Percentiles rank a stretch among this genome's conserved stretches.
Conservation (phyloP, 2,888 invertebrate species). For the Xanthorhoe designata region DNA sequence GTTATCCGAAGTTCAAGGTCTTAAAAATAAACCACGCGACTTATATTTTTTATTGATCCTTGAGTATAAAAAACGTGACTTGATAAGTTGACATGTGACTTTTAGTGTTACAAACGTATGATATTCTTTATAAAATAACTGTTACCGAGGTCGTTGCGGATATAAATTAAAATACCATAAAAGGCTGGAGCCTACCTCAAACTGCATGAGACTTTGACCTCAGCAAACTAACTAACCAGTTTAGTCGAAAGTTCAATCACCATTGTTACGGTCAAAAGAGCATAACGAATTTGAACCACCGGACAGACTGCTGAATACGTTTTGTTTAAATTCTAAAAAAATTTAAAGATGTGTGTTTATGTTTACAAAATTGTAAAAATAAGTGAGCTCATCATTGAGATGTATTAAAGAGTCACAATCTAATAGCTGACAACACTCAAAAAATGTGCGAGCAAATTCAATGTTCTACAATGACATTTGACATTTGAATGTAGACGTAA, state of each 20-base stretch:
- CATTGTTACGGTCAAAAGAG: not conserved
- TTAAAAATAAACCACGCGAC: not conserved
- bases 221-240: not conserved
- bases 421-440: no score
- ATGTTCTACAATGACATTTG: no score
- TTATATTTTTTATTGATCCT: conserved; percentile 12
- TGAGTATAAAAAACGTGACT: conserved; percentile 21
- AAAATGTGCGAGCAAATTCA: no score
- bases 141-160: not conserved
- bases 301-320: no score
- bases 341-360: no score
- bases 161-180: not conserved
- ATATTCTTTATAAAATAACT: not conserved
- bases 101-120: conserved; percentile 16
- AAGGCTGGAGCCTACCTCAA: not conserved
- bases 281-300: not conserved
- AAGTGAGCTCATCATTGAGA: no score
- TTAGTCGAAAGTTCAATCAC: not conserved
- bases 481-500: no score
- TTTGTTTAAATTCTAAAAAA: no score
- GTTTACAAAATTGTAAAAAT: not conserved
- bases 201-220: not conserved
- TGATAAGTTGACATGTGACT: conserved; percentile 7
- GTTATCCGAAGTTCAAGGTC: conserved; percentile 36
- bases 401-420: no score